Conservation (phyloP, 2,797 vertebrate genomes). For the Protosalanx chinensis region DNA sequence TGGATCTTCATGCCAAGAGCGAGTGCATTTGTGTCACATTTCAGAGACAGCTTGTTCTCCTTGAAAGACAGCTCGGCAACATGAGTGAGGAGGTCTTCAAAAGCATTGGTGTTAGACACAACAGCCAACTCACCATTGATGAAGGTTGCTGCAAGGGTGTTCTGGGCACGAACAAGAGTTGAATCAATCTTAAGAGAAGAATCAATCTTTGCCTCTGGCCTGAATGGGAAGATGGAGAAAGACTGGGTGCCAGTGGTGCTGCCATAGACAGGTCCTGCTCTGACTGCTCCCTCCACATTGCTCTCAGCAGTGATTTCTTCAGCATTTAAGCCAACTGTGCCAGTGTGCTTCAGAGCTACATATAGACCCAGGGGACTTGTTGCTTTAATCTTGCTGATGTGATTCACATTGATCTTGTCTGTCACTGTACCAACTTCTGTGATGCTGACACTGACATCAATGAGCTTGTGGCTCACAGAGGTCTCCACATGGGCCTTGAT, state of each 20-base stretch:
- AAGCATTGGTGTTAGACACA: conserved; percentile 75
- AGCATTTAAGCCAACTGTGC: conserved; percentile 60
- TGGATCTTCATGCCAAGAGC: conserved; percentile 68
- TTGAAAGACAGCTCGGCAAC: conserved; percentile 73
- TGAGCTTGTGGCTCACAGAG: conserved; percentile 77
- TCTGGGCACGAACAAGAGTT: conserved; percentile 72
- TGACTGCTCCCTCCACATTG: conserved; percentile 70
- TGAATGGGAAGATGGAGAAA: conserved; percentile 63
- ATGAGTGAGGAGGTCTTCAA: conserved; percentile 75
- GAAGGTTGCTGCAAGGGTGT: conserved; percentile 71
- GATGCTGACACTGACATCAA: conserved; percentile 76
- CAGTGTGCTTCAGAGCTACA: conserved; percentile 66
- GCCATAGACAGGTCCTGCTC: conserved; percentile 71
- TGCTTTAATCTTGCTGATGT: conserved; percentile 69
- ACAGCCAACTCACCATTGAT: conserved; percentile 69
- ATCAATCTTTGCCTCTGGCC: conserved; percentile 65
- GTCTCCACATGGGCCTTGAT: conserved; percentile 70
- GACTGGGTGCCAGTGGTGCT: conserved; percentile 68
- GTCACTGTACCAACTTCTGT: conserved; percentile 62
- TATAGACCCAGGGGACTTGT: conserved; percentile 78
- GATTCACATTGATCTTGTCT: conserved; percentile 60
- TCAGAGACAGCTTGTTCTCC: conserved; percentile 75
- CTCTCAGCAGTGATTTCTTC: conserved; percentile 64
- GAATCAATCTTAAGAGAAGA: conserved; percentile 79
- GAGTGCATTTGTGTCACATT: conserved; percentile 74